Percentiles rank a stretch among this genome's conserved stretches.
Conservation (phyloP, 2,888 invertebrate species). For the Megalurothrips usitatus region DNA sequence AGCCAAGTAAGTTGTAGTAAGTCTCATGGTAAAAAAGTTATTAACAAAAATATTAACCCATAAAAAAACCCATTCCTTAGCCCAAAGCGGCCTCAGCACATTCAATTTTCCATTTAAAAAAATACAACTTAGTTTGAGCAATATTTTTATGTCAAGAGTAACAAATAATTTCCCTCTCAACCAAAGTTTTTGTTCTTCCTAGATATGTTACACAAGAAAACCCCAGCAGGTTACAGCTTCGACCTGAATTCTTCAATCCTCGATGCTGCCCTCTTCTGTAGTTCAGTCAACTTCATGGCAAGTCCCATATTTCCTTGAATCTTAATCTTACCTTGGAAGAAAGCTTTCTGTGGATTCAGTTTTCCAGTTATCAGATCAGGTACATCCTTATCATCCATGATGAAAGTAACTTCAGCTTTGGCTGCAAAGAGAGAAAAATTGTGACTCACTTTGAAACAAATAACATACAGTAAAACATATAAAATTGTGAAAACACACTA, state of each 20-base stretch:
- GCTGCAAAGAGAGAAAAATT: constrained; percentile 47
- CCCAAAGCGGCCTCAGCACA: neutral
- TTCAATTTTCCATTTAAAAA: neutral
- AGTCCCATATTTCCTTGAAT: constrained; percentile 95
- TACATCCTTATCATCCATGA: constrained; percentile 83
- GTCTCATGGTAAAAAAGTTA: no score
- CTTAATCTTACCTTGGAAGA: constrained; percentile 94
- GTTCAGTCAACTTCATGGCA: constrained; percentile 86
- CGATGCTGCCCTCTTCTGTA: constrained; percentile 68
- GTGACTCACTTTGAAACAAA: neutral
- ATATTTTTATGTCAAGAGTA: neutral
- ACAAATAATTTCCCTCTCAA: no score
- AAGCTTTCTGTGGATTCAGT: constrained; percentile 91
- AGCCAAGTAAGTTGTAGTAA: no score
- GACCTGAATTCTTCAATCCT: constrained; percentile 70
- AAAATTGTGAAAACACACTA: constrained; percentile 41
- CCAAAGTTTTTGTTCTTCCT: no score
- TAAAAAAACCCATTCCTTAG: neutral
- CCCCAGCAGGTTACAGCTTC: constrained; percentile 57
- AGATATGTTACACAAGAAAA: no score
- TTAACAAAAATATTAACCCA: neutral
- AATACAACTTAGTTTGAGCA: neutral
- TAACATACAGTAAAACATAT: neutral
- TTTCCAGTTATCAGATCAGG: constrained; percentile 83
- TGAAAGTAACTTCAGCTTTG: constrained; percentile 86